Evolutionary conservation across 2,113 vertebrate genomes (phyloP).

Genomic region (Albula goreensis): DNA sequence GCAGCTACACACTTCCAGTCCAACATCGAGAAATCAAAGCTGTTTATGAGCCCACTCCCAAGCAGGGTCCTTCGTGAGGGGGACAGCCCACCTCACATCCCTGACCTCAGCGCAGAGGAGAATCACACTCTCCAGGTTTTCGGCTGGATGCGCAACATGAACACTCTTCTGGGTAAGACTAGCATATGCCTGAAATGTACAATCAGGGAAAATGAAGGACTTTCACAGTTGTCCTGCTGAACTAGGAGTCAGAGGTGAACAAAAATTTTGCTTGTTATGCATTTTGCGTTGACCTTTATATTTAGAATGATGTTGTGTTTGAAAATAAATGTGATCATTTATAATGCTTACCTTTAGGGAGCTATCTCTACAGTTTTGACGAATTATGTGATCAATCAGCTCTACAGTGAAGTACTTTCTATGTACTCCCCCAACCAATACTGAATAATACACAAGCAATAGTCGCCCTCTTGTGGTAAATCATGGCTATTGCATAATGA

Average conservation of each 20-base stretch:
- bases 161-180: constrained; percentile 51
- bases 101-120: constrained; percentile 57
- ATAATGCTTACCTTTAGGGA: no score
- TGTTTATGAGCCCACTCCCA: constrained; percentile 57
- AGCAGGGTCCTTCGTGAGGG: constrained; percentile 52
- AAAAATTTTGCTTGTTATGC: background rate
- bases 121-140: constrained; percentile 60
- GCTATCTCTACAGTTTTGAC: no score
- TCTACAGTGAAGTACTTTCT: no score
- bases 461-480: constrained; percentile 12
- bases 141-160: constrained; percentile 54
- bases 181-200: background rate
- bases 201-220: background rate
- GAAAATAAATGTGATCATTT: no score
- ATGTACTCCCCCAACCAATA: no score
- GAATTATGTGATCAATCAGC: no score
- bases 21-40: constrained; percentile 43
- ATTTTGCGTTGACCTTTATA: no score
- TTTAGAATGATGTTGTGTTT: no score
- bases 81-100: constrained; percentile 50
- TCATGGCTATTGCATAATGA: background rate
- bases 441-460: background rate
- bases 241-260: background rate
- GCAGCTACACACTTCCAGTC: constrained; percentile 53
- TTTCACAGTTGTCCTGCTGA: background rate